Evolutionary conservation across 1,140 invertebrate species (phyloP).

Genomic region (Colletes latitarsis): DNA sequence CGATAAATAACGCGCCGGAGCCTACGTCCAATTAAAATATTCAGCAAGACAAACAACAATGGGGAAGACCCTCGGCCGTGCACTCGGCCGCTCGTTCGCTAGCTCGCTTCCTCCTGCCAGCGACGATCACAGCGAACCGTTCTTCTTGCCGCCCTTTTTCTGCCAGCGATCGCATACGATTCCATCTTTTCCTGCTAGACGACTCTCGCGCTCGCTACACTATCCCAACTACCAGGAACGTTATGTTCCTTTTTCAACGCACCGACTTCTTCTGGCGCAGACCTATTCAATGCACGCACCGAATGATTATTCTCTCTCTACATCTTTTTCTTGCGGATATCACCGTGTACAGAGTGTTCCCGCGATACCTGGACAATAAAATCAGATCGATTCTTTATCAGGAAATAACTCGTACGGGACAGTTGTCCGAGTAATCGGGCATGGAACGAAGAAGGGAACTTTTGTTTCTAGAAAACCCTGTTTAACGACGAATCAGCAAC

Average conservation of each 20-base stretch:
- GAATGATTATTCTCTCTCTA: not conserved
- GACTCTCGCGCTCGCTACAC: not conserved
- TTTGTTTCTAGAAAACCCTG: too few species aligned
- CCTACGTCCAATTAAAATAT: conserved; percentile 80
- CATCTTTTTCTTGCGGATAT: not conserved
- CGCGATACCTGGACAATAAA: not conserved
- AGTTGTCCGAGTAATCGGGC: too few species aligned
- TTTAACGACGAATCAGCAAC: too few species aligned
- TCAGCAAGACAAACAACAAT: conserved; percentile 81
- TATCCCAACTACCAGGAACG: not conserved
- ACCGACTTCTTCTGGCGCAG: too few species aligned
- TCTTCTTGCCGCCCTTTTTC: conserved; percentile 33
- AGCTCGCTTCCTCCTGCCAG: conserved; percentile 29
- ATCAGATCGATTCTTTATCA: not conserved
- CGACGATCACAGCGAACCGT: conserved; percentile 14
- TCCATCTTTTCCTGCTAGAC: conserved; percentile 1
- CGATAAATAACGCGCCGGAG: conserved; percentile 77
- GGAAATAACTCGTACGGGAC: not conserved
- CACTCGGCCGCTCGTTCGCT: conserved; percentile 29
- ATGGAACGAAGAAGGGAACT: too few species aligned
- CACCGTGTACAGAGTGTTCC: too few species aligned
- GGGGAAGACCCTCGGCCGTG: conserved; percentile 63
- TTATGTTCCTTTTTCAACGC: not conserved
- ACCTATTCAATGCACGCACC: too few species aligned
- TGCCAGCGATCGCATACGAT: conserved; percentile 21